Conservation (phyloP, 2,797 vertebrate genomes). For the Molossus alvarezi region DNA sequence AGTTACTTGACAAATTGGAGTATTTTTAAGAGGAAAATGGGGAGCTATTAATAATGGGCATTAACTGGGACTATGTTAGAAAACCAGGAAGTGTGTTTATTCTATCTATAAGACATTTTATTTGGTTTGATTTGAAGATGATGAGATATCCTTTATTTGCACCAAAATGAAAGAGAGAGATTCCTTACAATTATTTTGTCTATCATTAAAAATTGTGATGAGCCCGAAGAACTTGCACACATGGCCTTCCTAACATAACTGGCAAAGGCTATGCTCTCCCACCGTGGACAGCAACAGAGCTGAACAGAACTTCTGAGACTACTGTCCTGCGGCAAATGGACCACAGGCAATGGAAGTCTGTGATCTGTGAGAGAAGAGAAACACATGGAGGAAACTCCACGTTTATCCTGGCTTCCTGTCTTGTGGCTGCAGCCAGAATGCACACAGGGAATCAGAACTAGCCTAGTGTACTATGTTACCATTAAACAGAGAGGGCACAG, state of each 20-base stretch:
- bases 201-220: conserved; percentile 1
- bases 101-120: not conserved
- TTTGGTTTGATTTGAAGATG: conserved; percentile 33
- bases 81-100: not conserved
- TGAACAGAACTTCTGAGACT: not conserved
- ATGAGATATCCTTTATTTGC: not conserved
- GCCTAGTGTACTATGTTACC: not conserved
- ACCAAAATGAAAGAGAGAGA: conserved; percentile 30
- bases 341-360: not conserved
- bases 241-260: not conserved
- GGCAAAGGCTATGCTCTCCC: not conserved
- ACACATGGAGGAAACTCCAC: not conserved
- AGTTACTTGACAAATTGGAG: not conserved
- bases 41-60: not conserved
- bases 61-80: not conserved
- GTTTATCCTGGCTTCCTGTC: not conserved
- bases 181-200: conserved; percentile 2
- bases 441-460: not conserved
- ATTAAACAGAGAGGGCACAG: not conserved
- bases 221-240: not conserved
- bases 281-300: not conserved
- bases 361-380: not conserved
- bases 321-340: not conserved
- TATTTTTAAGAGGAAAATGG: not conserved
- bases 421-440: not conserved